Percentiles rank a stretch among this genome's conserved stretches.
These are phyloP conservation scores for Spisula solida DNA, from an alignment of 2,888 invertebrate species.

Conservation along the genomic window DNA sequence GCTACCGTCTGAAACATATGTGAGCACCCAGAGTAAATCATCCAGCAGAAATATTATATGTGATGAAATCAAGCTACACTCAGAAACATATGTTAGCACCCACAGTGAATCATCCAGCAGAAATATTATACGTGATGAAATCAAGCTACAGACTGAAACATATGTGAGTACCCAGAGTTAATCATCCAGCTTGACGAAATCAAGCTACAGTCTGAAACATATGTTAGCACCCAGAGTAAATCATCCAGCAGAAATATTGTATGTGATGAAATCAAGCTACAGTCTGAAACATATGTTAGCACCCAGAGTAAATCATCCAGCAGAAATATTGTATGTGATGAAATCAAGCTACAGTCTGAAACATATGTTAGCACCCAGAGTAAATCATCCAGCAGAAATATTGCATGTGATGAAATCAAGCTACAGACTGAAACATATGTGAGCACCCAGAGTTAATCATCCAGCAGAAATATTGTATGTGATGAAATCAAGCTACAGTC, in stretches of 20 bases:
- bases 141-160: conserved; percentile 95
- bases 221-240: conserved; percentile 98
- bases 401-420: conserved; percentile 96
- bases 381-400: conserved; percentile 97
- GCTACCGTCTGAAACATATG: conserved; percentile 96
- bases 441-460: no score
- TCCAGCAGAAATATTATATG: conserved; percentile 97
- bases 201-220: conserved; percentile 96
- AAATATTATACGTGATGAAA: conserved; percentile 96
- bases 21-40: conserved; percentile 98
- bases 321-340: conserved; percentile 96
- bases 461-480: no score
- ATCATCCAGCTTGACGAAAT: conserved; percentile 98
- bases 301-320: conserved; percentile 99
- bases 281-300: conserved; percentile 96
- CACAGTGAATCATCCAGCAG: conserved; percentile 98
- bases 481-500: no score
- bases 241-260: conserved; percentile 97
- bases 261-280: conserved; percentile 96
- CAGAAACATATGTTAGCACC: conserved; percentile 97
- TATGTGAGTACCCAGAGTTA: conserved; percentile 98
- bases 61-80: conserved; percentile 97
- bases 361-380: conserved; percentile 98
- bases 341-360: conserved; percentile 96
- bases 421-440: conserved; percentile 92